Base-by-base conservation (phyloP, 2,797 vertebrate genomes). In the Dermochelys coriacea region DNA sequence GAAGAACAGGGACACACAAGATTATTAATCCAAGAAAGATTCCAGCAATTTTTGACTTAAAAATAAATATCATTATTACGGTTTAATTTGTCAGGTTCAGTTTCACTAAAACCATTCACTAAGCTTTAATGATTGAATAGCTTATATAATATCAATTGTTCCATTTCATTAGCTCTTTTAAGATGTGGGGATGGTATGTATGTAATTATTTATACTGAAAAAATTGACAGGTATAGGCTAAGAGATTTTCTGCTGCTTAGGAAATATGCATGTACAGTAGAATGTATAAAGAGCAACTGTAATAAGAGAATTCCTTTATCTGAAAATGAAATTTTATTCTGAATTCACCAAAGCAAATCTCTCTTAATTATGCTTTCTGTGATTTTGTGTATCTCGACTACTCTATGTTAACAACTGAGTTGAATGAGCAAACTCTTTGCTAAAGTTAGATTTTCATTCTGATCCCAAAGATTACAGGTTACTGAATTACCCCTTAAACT, bases 401-500 rank as follows among this genome's bases (percentile, higher is more conserved):
- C 68, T 89, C 47, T 61, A 90, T 57, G 45, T 95, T 94, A 90
- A 89, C 93, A 94, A 88, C 77, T 51, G 31, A 18, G 34, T 37
- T 89, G 85, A 59, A 64, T 77, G 41, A 89, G 71, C 50, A 94
- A 92, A 94, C 94, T 91, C 75, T 37, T 89, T 95, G 47, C 91
- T 96, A 91, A 84, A 85, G 90, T 97, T 95, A 95, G 79, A 96
- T 96, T 95, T 96, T 85, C 87, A 95, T 95, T 96, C 90, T 94
- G 96, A 97, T 96, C 96, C 78, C 85, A 92, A 93, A 96, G 94
- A 96, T 95, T 97, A 92, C 81, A 95, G 91, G 94, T 96, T 93
- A 84, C 93, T 95, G 95, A 95, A 93, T 97, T 97, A 97, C 95
- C 94, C 87, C 31, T 95, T 97, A 97, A 97, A 93, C 95, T 95